phyloP scores from a whole-genome alignment of 2,113 vertebrate genomes.

The Aleadryas rufinucha region DNA sequence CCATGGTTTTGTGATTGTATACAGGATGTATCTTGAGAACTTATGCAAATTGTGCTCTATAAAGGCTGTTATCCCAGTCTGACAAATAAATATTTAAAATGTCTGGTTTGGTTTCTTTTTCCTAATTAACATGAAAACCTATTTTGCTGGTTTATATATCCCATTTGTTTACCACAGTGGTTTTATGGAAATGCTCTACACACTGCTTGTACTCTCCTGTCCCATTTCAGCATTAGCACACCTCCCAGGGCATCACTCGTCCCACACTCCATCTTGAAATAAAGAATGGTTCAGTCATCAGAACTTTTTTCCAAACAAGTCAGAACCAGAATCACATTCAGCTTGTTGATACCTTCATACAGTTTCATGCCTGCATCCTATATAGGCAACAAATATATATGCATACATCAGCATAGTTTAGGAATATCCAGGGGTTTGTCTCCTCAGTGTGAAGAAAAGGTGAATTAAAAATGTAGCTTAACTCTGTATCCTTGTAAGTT shows the following conservation, averaged over 20 bases:
- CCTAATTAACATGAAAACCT: neutral
- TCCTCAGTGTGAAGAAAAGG: neutral
- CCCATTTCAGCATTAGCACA: neutral
- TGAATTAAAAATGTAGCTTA: neutral
- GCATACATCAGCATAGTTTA: neutral
- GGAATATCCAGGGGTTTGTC: neutral
- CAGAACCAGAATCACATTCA: neutral
- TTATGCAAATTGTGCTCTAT: conserved; percentile 96
- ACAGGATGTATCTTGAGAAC: conserved; percentile 93
- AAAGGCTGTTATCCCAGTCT: conserved; percentile 87
- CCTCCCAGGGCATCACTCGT: neutral
- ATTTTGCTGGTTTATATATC: neutral
- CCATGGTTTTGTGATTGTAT: conserved; percentile 97
- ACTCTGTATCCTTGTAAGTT: neutral
- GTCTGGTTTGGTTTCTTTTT: conserved; percentile 42
- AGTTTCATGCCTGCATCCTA: neutral
- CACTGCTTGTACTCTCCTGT: neutral
- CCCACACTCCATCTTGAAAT: neutral
- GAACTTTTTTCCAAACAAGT: neutral
- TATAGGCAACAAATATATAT: neutral
- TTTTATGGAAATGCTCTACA: neutral
- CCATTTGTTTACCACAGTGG: neutral
- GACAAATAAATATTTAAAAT: conserved; percentile 95
- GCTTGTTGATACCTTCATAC: neutral
- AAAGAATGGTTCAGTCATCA: neutral